Conservation (phyloP, 2,113 vertebrate species). For the Calyptomena viridis region DNA sequence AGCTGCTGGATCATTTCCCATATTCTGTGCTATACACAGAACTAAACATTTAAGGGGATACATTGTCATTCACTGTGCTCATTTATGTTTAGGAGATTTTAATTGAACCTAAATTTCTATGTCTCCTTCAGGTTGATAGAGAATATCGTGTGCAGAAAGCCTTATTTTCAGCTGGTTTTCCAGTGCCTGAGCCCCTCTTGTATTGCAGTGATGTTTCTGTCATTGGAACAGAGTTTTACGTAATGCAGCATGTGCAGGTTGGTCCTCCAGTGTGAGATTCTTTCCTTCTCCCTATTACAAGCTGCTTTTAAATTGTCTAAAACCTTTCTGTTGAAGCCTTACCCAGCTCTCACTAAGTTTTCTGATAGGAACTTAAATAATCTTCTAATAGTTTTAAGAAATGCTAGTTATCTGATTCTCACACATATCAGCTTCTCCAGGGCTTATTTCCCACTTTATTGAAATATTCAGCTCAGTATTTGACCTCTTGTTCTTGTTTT, state of each 20-base stretch:
- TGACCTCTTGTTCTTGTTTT: not conserved
- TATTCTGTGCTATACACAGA: not conserved
- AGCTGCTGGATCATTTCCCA: not conserved
- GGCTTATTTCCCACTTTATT: not conserved
- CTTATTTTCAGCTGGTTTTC: conserved; percentile 84
- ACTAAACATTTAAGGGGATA: not conserved
- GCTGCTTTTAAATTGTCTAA: not conserved
- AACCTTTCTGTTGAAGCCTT: not conserved
- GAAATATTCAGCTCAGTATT: not conserved
- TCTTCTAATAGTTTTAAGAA: not conserved
- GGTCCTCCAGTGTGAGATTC: not conserved
- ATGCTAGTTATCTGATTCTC: not conserved
- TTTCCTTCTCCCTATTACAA: not conserved
- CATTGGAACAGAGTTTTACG: conserved; percentile 92
- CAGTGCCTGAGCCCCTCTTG: conserved; percentile 86
- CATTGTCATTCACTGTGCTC: not conserved
- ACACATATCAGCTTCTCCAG: not conserved
- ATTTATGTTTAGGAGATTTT: not conserved
- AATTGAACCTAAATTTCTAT: not conserved
- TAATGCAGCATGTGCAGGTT: conserved; percentile 91
- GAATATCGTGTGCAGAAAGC: conserved; percentile 89
- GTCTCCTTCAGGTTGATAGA: conserved; percentile 81
- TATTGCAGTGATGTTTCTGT: conserved; percentile 81
- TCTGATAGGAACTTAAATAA: not conserved
- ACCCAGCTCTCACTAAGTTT: not conserved